Evolutionary conservation across 2,797 vertebrate species (phyloP), one percentile per base, ranked within the genome.

Genomic region (Streptopelia turtur): DNA sequence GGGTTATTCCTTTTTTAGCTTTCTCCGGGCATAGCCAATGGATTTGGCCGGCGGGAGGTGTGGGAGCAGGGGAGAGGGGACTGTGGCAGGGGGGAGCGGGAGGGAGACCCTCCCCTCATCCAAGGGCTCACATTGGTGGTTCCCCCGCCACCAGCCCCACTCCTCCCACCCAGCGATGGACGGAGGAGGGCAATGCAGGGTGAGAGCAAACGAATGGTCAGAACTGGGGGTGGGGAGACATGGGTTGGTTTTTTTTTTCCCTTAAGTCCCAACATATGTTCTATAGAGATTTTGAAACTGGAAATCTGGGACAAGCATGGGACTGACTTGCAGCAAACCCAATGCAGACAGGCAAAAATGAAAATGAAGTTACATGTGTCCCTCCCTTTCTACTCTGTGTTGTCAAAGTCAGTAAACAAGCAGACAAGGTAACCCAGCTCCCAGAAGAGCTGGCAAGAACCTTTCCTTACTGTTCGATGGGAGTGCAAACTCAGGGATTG

Each of bases 281-380:
- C 4, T 3, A 47, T 63, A 63, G 24, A 52, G 63, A 47, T 69
- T 70, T 66, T 60, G n/a, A 85, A 65, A 47, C 43, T 83, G 84
- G 64, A 72, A 80, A 47, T 85, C 27, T 4, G 31, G 14, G 22
- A 6, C 1, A 3, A 65, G 53, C 0, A 0, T 1, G 0, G 45
- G 79, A 25, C 33, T 2, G 41, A 43, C 0, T 0, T 23, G 21
- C 18, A 28, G 59, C n/a, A 84, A 86, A 76, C 47, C 21, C 31
- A 55, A 4, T 1, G 10, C 39, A 55, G 78, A 52, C 33, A 43
- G 21, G 50, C 28, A 61, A 57, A 78, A 89, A 27, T 16, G 30
- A 70, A 77, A 80, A 52, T 17, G 6, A 60, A 86, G 78, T 83
- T 37, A 4, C 5, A 1, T 74, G 28, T 5, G 13, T n/a, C 5